phyloP scores from a whole-genome alignment of 2,888 invertebrate genomes.

The Tetranychus piercei region DNA sequence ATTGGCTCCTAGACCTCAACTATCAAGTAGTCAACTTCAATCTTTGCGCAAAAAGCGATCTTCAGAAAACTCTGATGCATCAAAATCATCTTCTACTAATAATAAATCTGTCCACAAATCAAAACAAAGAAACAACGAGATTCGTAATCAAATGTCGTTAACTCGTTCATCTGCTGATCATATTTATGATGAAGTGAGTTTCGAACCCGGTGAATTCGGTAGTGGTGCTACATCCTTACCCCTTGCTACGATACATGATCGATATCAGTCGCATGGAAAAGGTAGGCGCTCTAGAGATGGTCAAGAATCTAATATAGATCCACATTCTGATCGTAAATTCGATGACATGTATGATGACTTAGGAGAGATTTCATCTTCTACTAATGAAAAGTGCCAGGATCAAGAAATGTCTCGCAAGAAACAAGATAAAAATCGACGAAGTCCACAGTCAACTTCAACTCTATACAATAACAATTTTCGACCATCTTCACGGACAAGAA shows the following conservation, averaged over 20 bases:
- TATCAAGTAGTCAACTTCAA: slow-evolving; percentile 30
- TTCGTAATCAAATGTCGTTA: not conserved
- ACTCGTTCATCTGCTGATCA: slow-evolving; percentile 14
- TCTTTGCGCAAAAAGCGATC: not conserved
- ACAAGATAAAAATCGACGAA: not conserved
- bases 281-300: not conserved
- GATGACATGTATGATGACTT: not conserved
- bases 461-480: not conserved
- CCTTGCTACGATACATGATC: not conserved
- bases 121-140: slow-evolving; percentile 13
- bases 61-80: not conserved
- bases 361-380: not conserved
- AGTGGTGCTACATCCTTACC: not conserved
- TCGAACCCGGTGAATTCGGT: not conserved
- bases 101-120: slow-evolving; percentile 1
- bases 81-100: not conserved
- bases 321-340: not conserved
- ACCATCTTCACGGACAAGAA: not conserved
- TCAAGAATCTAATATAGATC: slow-evolving; percentile 14
- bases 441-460: not conserved
- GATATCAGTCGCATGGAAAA: not conserved
- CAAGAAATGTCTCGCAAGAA: not conserved
- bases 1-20: slow-evolving; percentile 31
- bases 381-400: not conserved
- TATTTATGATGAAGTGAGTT: slow-evolving; percentile 17